Evolutionary conservation across 2,888 invertebrate genomes (phyloP).

Genomic region (Formica aserva): DNA sequence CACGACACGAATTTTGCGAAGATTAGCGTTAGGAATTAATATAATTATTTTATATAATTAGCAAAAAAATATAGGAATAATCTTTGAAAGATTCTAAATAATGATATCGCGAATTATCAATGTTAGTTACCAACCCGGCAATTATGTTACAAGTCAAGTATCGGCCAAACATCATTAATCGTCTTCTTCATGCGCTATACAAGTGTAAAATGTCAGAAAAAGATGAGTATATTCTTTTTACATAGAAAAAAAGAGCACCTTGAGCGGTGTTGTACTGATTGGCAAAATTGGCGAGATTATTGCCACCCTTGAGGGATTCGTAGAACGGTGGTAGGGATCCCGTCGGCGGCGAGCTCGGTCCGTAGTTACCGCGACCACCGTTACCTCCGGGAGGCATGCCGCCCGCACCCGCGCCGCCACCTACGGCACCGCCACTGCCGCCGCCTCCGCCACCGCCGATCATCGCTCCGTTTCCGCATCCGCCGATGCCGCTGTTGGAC

Average conservation of each 20-base stretch:
- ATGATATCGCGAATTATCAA: not conserved
- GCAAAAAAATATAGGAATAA: too few relatives aligned
- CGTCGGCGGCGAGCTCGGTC: slow-evolving; percentile 95
- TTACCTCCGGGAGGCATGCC: slow-evolving; percentile 93
- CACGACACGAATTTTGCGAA: not conserved
- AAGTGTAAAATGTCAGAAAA: not conserved
- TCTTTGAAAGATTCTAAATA: too few relatives aligned
- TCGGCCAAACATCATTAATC: too few relatives aligned
- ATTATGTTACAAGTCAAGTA: too few relatives aligned
- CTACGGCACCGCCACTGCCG: slow-evolving; percentile 87
- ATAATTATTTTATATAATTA: too few relatives aligned
- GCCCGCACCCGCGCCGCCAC: slow-evolving; percentile 90
- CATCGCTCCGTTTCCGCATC: slow-evolving; percentile 79
- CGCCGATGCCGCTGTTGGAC: slow-evolving; percentile 81
- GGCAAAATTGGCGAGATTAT: slow-evolving; percentile 89
- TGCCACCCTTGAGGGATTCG: slow-evolving; percentile 94
- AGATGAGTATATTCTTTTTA: too few relatives aligned
- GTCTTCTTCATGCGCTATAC: not conserved
- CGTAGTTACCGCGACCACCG: slow-evolving; percentile 93
- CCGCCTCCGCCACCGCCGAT: slow-evolving; percentile 86
- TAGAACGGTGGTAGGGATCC: slow-evolving; percentile 96
- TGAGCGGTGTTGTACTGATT: slow-evolving; percentile 88
- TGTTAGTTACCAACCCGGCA: too few relatives aligned
- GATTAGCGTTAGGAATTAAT: not conserved
- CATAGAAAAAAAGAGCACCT: slow-evolving; percentile 68